Conservation (phyloP, 2,888 invertebrate species). For the Apodemia duryi region DNA sequence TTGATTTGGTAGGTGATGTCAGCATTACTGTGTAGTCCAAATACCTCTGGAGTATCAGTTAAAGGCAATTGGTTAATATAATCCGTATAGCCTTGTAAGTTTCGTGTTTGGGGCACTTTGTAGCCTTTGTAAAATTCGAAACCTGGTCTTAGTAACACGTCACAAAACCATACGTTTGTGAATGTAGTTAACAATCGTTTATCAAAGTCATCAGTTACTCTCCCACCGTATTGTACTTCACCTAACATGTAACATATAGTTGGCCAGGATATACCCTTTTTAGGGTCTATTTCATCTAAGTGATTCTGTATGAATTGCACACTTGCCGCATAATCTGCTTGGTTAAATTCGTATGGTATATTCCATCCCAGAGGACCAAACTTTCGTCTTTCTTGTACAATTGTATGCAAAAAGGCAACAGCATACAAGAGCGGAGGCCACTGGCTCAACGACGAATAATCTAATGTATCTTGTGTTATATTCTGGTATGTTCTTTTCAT, state of each 20-base stretch:
- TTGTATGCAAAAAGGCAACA: slow-evolving; percentile 96
- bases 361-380: slow-evolving; percentile 99
- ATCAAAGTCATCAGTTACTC: slow-evolving; percentile 98
- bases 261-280: slow-evolving; percentile 98
- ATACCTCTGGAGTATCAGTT: slow-evolving; percentile 96
- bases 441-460: slow-evolving; percentile 93
- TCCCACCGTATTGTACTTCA: slow-evolving; percentile 92
- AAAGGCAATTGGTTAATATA: slow-evolving; percentile 91
- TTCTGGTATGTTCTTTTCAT: slow-evolving; percentile 95
- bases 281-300: slow-evolving; percentile 97
- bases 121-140: slow-evolving; percentile 97
- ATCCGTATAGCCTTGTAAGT: slow-evolving; percentile 87
- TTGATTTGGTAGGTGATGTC: slow-evolving; percentile 99
- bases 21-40: slow-evolving; percentile 97
- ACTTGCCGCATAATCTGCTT: slow-evolving; percentile 96
- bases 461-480: slow-evolving; percentile 93
- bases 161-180: slow-evolving; percentile 97
- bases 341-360: slow-evolving; percentile 97
- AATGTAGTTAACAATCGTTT: slow-evolving; percentile 95
- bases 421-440: slow-evolving; percentile 97
- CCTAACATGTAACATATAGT: slow-evolving; percentile 98
- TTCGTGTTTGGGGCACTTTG: slow-evolving; percentile 91
- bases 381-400: slow-evolving; percentile 96
- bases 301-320: slow-evolving; percentile 98
- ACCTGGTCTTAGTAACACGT: slow-evolving; percentile 89